A percentile compares a stretch with the other conserved stretches of the same genome.
These are phyloP conservation scores for Agrochola lota DNA, from an alignment of 2,888 invertebrate species.

Conservation along the genomic window DNA sequence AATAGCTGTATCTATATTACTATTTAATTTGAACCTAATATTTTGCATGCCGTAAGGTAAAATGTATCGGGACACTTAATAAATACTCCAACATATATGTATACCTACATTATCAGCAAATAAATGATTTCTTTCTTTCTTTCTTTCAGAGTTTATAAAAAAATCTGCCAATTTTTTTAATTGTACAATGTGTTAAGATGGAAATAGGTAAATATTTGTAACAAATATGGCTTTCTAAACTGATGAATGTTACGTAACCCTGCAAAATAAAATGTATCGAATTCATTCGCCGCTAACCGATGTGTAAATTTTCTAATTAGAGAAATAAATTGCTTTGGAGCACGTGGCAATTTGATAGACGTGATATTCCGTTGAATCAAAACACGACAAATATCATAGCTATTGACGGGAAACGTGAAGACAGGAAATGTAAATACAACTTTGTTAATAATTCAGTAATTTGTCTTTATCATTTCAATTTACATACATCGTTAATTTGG, in stretches of 20 bases:
- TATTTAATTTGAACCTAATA: too few relatives aligned
- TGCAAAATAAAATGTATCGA: constrained; percentile 2
- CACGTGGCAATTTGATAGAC: constrained; percentile 93
- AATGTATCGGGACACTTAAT: too few relatives aligned
- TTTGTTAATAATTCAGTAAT: constrained; percentile 41
- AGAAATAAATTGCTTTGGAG: constrained; percentile 90
- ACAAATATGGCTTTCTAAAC: constrained; percentile 3
- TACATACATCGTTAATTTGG: constrained; percentile 19
- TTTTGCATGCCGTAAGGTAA: too few relatives aligned
- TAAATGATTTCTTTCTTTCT: too few relatives aligned
- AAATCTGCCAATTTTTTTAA: background rate
- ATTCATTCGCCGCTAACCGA: constrained; percentile 25
- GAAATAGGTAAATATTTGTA: background rate
- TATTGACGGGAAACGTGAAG: constrained; percentile 28
- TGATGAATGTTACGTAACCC: constrained; percentile 1
- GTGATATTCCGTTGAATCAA: constrained; percentile 70
- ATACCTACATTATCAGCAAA: too few relatives aligned
- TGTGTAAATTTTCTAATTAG: constrained; percentile 60
- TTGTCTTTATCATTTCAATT: constrained; percentile 36
- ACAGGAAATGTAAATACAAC: constrained; percentile 36
- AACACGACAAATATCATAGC: constrained; percentile 36
- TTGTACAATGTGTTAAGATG: background rate
- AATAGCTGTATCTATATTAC: too few relatives aligned
- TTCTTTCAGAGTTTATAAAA: background rate
- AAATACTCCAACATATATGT: too few relatives aligned